phyloP scores from a whole-genome alignment of 2,888 invertebrate genomes.

The Papilio protenor region DNA sequence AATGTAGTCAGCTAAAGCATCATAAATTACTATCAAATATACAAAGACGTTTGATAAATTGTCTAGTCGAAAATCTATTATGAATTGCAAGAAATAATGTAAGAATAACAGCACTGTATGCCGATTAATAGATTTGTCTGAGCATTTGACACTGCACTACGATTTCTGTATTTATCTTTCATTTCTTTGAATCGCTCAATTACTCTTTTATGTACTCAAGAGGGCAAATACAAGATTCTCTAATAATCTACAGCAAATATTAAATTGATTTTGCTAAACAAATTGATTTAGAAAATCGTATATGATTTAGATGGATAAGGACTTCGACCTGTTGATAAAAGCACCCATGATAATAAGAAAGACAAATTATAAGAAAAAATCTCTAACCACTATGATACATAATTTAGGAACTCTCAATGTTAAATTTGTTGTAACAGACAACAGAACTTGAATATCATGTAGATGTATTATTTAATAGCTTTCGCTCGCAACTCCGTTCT shows the following conservation, averaged over 20 bases:
- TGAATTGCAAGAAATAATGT: conserved; percentile 18
- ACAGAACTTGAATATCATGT: too few species aligned
- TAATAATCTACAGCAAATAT: conserved; percentile 7
- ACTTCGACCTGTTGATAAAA: background rate
- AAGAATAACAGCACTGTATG: conserved; percentile 16
- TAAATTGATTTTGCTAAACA: conserved; percentile 12
- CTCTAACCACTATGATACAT: too few species aligned
- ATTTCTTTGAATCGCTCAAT: conserved; percentile 10
- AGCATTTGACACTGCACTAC: conserved; percentile 28
- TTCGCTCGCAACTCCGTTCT: too few species aligned
- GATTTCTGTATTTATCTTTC: conserved; percentile 17
- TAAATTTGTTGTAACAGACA: too few species aligned
- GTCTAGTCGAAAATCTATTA: conserved; percentile 34
- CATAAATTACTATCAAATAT: conserved; percentile 27
- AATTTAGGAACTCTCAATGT: too few species aligned
- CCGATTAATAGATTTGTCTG: conserved; percentile 36
- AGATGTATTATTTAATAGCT: too few species aligned
- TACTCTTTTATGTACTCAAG: conserved; percentile 18
- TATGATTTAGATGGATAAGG: background rate
- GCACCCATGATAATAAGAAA: background rate
- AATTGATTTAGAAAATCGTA: background rate
- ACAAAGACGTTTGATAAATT: conserved; percentile 28
- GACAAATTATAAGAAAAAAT: too few species aligned
- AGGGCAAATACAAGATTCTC: background rate
- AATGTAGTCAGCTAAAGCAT: conserved; percentile 11